Evolutionary conservation across 2,888 invertebrate species (phyloP).

Genomic region (Hyalella azteca): DNA sequence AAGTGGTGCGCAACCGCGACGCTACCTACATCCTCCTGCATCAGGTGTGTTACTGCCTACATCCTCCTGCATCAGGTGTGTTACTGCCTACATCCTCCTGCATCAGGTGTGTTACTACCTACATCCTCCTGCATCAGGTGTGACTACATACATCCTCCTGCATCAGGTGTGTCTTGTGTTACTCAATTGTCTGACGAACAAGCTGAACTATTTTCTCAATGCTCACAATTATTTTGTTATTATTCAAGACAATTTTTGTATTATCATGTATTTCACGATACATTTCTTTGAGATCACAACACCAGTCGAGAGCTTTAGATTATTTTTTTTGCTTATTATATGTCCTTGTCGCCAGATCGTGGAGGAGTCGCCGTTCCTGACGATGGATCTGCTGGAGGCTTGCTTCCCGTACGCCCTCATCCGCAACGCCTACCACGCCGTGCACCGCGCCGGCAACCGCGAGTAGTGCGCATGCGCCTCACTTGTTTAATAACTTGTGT

Average conservation of each 20-base stretch:
- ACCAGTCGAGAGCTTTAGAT: too few relatives aligned
- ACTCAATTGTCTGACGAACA: too few relatives aligned
- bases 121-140: too few relatives aligned
- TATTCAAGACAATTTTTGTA: too few relatives aligned
- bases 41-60: constrained; percentile 89
- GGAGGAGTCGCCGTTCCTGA: constrained; percentile 96
- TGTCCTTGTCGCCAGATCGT: constrained; percentile 74
- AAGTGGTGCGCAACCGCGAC: constrained; percentile 82
- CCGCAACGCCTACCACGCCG: constrained; percentile 96
- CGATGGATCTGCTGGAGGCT: constrained; percentile 97
- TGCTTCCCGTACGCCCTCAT: constrained; percentile 99
- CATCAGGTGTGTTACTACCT: too few relatives aligned
- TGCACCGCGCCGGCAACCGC: constrained; percentile 71
- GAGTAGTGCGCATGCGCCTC: not conserved
- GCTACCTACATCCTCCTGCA: constrained; percentile 96
- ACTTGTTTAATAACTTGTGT: not conserved
- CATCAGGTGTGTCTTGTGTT: constrained; percentile 88
- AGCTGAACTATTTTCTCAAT: too few relatives aligned
- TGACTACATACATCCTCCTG: constrained; percentile 92
- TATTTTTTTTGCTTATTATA: not conserved
- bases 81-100: not conserved
- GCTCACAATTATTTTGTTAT: too few relatives aligned
- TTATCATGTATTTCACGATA: not conserved
- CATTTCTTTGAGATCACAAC: too few relatives aligned
- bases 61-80: constrained; percentile 78